Evolutionary conservation across 2,797 vertebrate species (phyloP), one percentile per base, ranked within the genome.

Genomic region (Clarias platycephalus): DNA sequence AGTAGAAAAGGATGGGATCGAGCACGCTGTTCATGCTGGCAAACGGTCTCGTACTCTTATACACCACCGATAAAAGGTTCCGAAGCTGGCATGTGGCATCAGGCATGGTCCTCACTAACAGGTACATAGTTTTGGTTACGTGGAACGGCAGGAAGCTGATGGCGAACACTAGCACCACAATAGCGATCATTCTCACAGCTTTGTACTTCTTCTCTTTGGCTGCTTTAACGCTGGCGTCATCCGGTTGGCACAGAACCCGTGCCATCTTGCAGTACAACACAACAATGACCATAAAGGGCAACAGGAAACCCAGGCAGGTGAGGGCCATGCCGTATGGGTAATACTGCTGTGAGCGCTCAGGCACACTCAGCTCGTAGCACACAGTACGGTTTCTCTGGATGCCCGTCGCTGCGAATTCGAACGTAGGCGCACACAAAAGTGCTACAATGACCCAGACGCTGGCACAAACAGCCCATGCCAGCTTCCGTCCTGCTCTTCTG

Each of bases 11-110:
- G 87, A 99, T 97, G 22, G 98, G 98, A 83, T 99, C 98, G 0
- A 99, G 93, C 8, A 99, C 95, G 0, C 97, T 98, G 94, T 99
- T 99, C 95, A 97, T 96, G 88, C 97, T 99, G 90, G 98, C 98
- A 0, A 99, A 98, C 0, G 97, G 97, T 85, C 98, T 90, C 0
- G 96, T 99, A 92, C 96, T 93, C 90, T 99, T 99, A 87, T 99
- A 99, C 84, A 97, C 92, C 0, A 97, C 94, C 0, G 98, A 95
- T 0, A 99, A 97, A 0, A 96, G 83, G 92, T 99, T 96, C 16
- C 95, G 90, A 0, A 90, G 83, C 0, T 91, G 80, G 83, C 98
- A 99, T 18, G 95, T 88, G 1, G 93, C 85, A 0, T 0, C 0
- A 0, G 92, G 90, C 0, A 95, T 88, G 0, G 96, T 95, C 0